Evolutionary conservation across 2,888 invertebrate genomes (phyloP).

Genomic region (Margaritifera margaritifera): DNA sequence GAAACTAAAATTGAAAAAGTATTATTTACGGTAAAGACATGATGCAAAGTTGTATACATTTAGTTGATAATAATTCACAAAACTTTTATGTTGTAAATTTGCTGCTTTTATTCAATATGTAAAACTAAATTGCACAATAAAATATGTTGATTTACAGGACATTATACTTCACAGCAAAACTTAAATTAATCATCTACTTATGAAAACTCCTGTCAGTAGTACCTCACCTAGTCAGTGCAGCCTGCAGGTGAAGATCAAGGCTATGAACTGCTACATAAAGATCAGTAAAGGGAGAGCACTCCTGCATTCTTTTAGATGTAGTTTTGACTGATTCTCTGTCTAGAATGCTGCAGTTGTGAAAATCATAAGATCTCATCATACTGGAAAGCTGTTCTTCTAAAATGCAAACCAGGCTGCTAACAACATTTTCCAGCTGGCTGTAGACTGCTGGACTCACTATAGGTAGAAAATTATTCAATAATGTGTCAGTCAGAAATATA

Average conservation of each 20-base stretch:
- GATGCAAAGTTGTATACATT: too few species aligned
- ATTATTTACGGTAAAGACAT: too few species aligned
- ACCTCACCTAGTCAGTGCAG: constrained; percentile 56
- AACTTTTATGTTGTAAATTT: too few species aligned
- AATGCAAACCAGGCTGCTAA: not conserved
- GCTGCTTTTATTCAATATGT: too few species aligned
- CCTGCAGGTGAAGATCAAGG: constrained; percentile 64
- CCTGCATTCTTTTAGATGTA: constrained; percentile 2
- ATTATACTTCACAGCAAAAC: too few species aligned
- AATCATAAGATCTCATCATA: constrained; percentile 37
- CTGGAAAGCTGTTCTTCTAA: not conserved
- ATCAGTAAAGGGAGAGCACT: constrained; percentile 16
- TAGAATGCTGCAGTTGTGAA: constrained; percentile 36
- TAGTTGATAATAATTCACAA: too few species aligned
- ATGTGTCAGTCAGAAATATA: too few species aligned
- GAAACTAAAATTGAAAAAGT: too few species aligned
- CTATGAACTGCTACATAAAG: constrained; percentile 63
- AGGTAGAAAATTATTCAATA: too few species aligned
- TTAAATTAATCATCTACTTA: too few species aligned
- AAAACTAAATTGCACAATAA: too few species aligned
- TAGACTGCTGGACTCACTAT: not conserved
- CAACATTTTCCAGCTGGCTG: not conserved
- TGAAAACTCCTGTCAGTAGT: not conserved
- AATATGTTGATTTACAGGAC: too few species aligned
- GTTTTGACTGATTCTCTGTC: constrained; percentile 27